Conservation (phyloP, 2,888 invertebrate genomes). For the Lasioglossum zephyrum region DNA sequence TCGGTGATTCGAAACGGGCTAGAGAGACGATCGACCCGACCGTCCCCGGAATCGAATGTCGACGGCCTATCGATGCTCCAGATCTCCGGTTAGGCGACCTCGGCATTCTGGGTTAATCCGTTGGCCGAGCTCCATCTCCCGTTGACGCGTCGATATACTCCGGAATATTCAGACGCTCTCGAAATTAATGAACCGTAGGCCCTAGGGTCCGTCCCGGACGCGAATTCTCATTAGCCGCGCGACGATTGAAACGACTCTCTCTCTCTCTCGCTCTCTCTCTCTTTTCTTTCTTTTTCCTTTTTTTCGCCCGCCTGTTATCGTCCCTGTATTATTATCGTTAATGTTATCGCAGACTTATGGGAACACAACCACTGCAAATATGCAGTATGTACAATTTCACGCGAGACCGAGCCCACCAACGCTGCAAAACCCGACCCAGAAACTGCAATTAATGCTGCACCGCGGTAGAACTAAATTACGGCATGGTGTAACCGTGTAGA, state of each 20-base stretch:
- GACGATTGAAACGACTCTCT: background rate
- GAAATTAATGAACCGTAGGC: constrained; percentile 39
- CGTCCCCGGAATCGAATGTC: constrained; percentile 43
- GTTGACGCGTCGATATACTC: constrained; percentile 50
- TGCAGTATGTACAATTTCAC: background rate
- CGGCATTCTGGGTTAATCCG: constrained; percentile 68
- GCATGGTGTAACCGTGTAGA: background rate
- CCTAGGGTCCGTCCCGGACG: background rate
- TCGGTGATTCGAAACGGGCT: constrained; percentile 16
- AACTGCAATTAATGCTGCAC: background rate
- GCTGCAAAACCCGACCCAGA: background rate
- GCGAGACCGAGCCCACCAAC: background rate
- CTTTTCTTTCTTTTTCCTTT: background rate
- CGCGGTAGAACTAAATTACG: background rate
- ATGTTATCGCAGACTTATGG: background rate
- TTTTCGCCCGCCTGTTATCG: background rate
- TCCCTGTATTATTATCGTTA: background rate
- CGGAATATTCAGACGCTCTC: constrained; percentile 40
- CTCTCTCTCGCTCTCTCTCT: background rate
- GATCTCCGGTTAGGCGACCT: constrained; percentile 65
- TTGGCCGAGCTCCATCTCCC: constrained; percentile 68
- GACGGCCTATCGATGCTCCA: constrained; percentile 71
- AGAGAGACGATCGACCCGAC: background rate
- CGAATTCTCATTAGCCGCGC: constrained; percentile 8
- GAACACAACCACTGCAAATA: background rate